These are phyloP conservation scores for Pluvialis apricaria DNA, from an alignment of 2,113 vertebrate genomes.

Conservation along the genomic window DNA sequence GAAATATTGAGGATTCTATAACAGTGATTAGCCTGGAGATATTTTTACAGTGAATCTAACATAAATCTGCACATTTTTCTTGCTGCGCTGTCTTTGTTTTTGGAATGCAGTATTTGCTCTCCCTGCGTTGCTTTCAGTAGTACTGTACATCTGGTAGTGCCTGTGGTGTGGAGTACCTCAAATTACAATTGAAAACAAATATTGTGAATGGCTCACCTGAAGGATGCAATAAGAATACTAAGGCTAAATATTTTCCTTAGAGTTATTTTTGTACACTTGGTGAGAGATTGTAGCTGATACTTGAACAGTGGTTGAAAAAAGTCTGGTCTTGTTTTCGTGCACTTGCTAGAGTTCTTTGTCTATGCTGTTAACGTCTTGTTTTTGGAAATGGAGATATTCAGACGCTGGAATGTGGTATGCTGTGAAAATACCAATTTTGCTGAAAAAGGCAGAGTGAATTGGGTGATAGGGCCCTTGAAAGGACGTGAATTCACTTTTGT, in stretches of 20 bases:
- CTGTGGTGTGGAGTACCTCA: neutral
- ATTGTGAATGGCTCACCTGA: neutral
- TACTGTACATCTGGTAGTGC: neutral
- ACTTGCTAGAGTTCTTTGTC: neutral
- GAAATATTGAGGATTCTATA: neutral
- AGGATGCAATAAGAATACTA: neutral
- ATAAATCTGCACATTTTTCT: neutral
- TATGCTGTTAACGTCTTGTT: neutral
- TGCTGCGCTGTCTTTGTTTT: neutral
- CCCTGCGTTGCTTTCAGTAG: neutral
- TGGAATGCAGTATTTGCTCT: neutral
- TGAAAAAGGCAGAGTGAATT: neutral
- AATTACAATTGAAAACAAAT: neutral
- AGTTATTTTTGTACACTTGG: neutral
- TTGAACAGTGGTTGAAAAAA: neutral
- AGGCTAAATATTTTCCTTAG: neutral
- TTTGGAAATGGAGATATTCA: slow-evolving; percentile 10
- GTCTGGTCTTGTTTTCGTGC: neutral
- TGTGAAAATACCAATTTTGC: neutral
- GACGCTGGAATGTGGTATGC: neutral
- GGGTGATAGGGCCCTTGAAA: neutral
- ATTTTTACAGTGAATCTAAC: neutral
- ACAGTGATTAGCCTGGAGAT: neutral
- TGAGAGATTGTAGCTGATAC: neutral
- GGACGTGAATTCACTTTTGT: neutral